phyloP scores from a whole-genome alignment of 2,888 invertebrate species.

The Spilarctia lutea region DNA sequence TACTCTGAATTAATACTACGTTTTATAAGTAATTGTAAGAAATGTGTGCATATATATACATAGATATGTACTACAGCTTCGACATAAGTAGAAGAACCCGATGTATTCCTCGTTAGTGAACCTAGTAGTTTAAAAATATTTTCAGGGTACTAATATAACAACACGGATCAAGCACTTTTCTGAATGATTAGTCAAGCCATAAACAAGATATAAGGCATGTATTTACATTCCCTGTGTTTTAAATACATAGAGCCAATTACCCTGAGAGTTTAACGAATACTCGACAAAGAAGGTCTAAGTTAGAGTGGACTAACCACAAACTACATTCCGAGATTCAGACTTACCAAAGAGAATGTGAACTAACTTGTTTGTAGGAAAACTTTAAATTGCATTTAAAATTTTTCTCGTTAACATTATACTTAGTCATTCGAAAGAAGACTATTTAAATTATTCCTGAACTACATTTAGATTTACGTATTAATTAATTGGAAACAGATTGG shows the following conservation, averaged over 20 bases:
- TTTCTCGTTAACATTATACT: constrained; percentile 75
- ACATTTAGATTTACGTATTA: neutral
- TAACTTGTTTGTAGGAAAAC: constrained; percentile 76
- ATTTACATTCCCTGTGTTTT: constrained; percentile 16
- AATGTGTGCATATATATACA: neutral
- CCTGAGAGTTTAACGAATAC: constrained; percentile 62
- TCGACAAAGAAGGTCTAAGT: constrained; percentile 69
- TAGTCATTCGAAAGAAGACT: constrained; percentile 55
- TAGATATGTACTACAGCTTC: neutral
- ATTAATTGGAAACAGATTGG: neutral
- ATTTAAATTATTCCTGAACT: constrained; percentile 52
- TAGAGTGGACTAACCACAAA: constrained; percentile 72
- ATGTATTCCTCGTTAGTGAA: neutral
- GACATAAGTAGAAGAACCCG: neutral
- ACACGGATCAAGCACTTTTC: neutral
- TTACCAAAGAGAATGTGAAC: constrained; percentile 80
- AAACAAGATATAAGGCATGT: constrained; percentile 3
- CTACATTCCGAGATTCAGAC: constrained; percentile 72
- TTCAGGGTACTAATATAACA: neutral
- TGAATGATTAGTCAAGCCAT: neutral
- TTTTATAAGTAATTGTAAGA: neutral
- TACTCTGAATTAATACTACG: neutral
- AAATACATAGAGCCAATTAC: constrained; percentile 61
- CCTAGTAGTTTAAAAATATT: neutral
- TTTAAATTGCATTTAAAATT: constrained; percentile 85